Percentiles rank a stretch among this genome's conserved stretches.
phyloP scores from a whole-genome alignment of 2,113 vertebrate genomes.

The Pelecanoides urinatrix region DNA sequence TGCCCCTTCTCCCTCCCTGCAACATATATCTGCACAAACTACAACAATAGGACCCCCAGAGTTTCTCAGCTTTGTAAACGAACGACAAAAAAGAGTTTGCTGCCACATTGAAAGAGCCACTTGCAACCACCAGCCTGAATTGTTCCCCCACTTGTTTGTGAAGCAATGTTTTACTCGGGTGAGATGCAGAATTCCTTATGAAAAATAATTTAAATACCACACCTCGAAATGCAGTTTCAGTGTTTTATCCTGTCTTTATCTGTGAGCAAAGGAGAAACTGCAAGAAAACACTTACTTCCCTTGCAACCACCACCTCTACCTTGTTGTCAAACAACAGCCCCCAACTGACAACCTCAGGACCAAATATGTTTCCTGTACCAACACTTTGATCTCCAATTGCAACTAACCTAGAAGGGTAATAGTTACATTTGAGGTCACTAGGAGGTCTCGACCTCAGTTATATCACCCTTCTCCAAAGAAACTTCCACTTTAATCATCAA shows the following conservation, averaged over 20 bases:
- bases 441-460: constrained; percentile 61
- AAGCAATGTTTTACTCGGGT: not conserved
- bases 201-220: not conserved
- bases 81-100: not conserved
- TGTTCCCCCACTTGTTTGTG: not conserved
- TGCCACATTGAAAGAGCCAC: not conserved
- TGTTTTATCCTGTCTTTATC: not conserved
- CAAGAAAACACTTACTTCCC: not conserved
- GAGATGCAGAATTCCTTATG: not conserved
- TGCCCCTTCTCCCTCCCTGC: not conserved
- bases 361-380: constrained; percentile 54
- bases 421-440: constrained; percentile 62
- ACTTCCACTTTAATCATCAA: constrained; percentile 61
- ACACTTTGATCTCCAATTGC: constrained; percentile 71
- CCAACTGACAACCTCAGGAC: constrained; percentile 29
- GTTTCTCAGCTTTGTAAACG: not conserved
- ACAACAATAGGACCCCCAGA: not conserved
- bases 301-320: not conserved
- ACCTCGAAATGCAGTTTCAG: not conserved
- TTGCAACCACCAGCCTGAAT: not conserved
- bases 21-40: not conserved
- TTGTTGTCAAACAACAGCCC: constrained; percentile 2
- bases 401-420: constrained; percentile 60
- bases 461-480: constrained; percentile 49
- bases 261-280: not conserved